Base-by-base conservation (phyloP, 1,140 invertebrate species). In the Ceratina japonica region DNA sequence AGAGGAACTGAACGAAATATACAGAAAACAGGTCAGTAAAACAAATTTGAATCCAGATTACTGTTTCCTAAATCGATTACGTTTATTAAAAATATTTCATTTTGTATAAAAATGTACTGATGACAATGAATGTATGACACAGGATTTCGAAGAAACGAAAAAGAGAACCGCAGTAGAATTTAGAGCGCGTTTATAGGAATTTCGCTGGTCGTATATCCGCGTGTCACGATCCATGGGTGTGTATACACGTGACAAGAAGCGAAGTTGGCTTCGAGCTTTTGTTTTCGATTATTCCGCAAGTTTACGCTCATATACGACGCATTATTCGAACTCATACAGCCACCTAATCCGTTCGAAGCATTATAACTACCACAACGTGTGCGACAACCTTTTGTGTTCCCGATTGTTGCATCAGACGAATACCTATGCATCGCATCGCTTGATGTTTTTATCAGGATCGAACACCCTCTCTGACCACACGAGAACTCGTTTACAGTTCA, bases 331-430 rank as follows among this genome's bases (percentile, higher is more conserved):
- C 68, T 78, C 75, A 56, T 69, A 63, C 52, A 72, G 69, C 49
- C 75, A 63, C 69, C 63, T 78, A 78, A 78, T 78, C 75, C 75
- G 18, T 63, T 78, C 52, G 75, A 78, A 78, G 75, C 75, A 78
- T 78, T 78, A 78, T 78, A 72, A 78, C 68, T 71, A 78, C 75
- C 37, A 44, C 37, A 44, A 0, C 31, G 68, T 71, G 20, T 72
- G 61, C 69, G 75, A 63, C 51, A 72, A 78, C 22, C 58, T 64
- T 78, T 78, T 62, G 68, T 64, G 37, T 78, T 65, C 27, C 31
- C 58, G 59, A 72, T 56, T 72, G 61, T 78, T 72, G 75, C 75
- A 78, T 78, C 75, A 78, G 37, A 13, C 52, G 51, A 72, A 78
- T 24, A 64, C 69, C 31, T 78, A 78, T 63, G n/a, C 10, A 71